These are phyloP conservation scores for Calameuta filiformis DNA, from an alignment of 2,888 invertebrate species.

Conservation along the genomic window DNA sequence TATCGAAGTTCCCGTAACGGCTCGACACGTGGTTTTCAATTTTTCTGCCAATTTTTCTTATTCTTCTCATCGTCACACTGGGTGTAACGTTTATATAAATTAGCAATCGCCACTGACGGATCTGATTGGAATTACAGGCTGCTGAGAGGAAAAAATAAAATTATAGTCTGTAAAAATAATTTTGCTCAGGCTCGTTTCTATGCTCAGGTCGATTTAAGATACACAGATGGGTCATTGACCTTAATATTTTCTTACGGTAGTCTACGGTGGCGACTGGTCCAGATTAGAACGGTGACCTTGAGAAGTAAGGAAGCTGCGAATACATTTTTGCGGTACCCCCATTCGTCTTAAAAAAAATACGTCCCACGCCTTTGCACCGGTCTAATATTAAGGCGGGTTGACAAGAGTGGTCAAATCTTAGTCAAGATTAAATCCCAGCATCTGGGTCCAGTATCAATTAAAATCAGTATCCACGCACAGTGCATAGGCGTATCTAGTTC, in stretches of 20 bases:
- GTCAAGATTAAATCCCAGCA: background rate
- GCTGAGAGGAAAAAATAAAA: background rate
- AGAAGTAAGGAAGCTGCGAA: background rate
- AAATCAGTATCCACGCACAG: background rate
- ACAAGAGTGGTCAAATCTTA: background rate
- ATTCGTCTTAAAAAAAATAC: conserved; percentile 14
- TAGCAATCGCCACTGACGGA: background rate
- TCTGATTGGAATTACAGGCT: background rate
- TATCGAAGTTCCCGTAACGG: background rate
- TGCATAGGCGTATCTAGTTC: background rate
- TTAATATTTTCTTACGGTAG: background rate
- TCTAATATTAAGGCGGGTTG: background rate
- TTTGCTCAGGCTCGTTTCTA: too few species aligned
- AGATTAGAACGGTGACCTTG: background rate
- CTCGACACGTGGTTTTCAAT: background rate
- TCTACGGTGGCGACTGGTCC: background rate
- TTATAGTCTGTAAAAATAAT: background rate
- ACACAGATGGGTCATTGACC: background rate
- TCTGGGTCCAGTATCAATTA: background rate
- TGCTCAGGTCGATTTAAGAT: background rate
- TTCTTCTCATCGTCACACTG: background rate
- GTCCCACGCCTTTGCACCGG: conserved; percentile 17
- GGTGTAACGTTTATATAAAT: background rate
- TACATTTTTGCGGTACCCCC: conserved; percentile 1
- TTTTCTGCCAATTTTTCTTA: background rate